Base-by-base conservation (phyloP, 2,797 vertebrate species). In the Ctenopoma multispine region DNA sequence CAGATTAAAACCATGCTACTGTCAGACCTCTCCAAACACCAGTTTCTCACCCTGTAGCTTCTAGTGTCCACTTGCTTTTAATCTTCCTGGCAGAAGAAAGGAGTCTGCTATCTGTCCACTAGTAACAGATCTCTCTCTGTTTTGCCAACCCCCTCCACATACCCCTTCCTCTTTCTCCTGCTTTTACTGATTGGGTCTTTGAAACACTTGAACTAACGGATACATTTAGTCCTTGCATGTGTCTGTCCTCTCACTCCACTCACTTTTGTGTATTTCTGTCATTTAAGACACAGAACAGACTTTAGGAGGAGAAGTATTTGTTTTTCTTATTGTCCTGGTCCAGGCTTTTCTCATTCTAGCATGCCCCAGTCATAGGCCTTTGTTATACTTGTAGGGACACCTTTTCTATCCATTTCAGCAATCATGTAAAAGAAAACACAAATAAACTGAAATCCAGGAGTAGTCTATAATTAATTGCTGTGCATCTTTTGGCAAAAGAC, bases 91-190 rank as follows among this genome's bases (percentile, higher is more conserved):
- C 62, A 75, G 63, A 24, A 74, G 48, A 79, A 63, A 18, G 12
- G 36, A 62, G 70, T 83, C 82, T 79, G 81, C 62, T 59, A 57
- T 89, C 69, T 80, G 75, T 85, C 74, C 60, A 54, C 68, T 31
- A 40, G 64, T 56, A 79, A 77, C 74, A 72, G 58, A 63, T 59
- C 18, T 51, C 58, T 66, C 38, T 75, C 47, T 76, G 69, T 73
- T 84, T 83, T 60, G 18, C 60, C 21, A 11, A 14, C 31, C 51
- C 11, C 15, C 15, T 44, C n/a, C 36, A 46, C 17, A 31, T 10
- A 46, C 34, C 56, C 65, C n/a, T 44, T 69, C 61, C 53, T 66
- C 21, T 61, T 44, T 43, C 81, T 47, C 59, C 29, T 61, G 34
- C 61, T 70, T 72, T 65, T 47, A 68, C 67, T 62, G 20, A 24